These are phyloP conservation scores for Percina caprodes DNA, from an alignment of 2,113 vertebrate species.

Conservation along the genomic window DNA sequence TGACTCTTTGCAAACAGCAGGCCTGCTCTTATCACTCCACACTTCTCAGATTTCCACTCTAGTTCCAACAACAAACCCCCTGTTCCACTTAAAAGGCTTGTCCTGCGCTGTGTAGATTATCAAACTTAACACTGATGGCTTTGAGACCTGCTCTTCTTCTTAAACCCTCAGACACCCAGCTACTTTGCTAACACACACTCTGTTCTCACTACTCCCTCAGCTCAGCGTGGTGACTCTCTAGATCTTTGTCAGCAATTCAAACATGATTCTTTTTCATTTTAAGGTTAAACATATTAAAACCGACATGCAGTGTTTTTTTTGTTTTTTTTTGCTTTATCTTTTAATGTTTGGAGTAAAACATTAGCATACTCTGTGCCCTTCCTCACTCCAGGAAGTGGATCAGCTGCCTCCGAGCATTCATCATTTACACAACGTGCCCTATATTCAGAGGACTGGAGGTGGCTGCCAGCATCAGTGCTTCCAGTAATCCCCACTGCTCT, in stretches of 20 bases:
- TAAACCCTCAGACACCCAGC: constrained; percentile 13
- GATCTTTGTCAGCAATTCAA: constrained; percentile 52
- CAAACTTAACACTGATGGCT: constrained; percentile 41
- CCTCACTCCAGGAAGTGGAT: constrained; percentile 66
- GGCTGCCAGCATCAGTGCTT: constrained; percentile 43
- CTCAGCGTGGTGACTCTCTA: constrained; percentile 4
- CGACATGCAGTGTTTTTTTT: constrained; percentile 30
- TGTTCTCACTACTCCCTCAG: constrained; percentile 1
- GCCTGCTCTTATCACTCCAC: constrained; percentile 48
- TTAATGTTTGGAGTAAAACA: constrained; percentile 37
- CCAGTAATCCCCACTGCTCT: constrained; percentile 44
- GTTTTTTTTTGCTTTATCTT: neutral
- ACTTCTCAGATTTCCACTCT: constrained; percentile 56
- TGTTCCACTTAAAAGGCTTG: constrained; percentile 57
- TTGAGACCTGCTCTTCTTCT: constrained; percentile 27
- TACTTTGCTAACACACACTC: neutral
- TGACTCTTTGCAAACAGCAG: constrained; percentile 48
- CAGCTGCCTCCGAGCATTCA: constrained; percentile 76
- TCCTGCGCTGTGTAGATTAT: constrained; percentile 54
- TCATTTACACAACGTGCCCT: constrained; percentile 79
- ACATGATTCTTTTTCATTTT: constrained; percentile 41
- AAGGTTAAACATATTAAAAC: constrained; percentile 43
- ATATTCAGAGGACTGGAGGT: constrained; percentile 63
- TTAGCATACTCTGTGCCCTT: constrained; percentile 62
- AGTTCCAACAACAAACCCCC: constrained; percentile 40